Evolutionary conservation across 1,140 invertebrate species (phyloP).

Genomic region (Ceratina australensis): DNA sequence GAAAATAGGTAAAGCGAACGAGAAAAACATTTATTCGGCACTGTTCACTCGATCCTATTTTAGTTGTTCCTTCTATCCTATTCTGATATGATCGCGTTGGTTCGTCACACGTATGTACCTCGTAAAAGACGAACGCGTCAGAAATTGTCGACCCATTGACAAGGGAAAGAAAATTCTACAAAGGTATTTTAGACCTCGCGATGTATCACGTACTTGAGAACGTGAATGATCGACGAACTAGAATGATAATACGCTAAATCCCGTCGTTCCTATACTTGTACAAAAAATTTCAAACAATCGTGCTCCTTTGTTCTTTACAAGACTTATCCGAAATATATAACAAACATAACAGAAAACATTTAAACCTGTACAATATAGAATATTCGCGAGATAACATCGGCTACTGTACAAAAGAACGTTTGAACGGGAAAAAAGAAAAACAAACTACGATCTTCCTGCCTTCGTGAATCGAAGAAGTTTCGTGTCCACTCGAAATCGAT

Average conservation of each 20-base stretch:
- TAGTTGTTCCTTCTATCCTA: constrained; percentile 31
- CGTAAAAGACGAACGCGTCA: constrained; percentile 1
- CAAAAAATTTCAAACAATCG: constrained; percentile 32
- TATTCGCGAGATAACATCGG: constrained; percentile 45
- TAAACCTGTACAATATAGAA: constrained; percentile 52
- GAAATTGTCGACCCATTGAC: background rate
- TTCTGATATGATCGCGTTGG: constrained; percentile 62
- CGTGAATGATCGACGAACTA: constrained; percentile 21
- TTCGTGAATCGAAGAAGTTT: constrained; percentile 7
- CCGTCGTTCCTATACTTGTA: constrained; percentile 18
- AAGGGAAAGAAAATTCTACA: background rate
- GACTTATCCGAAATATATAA: constrained; percentile 51
- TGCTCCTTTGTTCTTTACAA: constrained; percentile 27
- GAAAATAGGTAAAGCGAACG: background rate
- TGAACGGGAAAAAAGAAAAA: constrained; percentile 11
- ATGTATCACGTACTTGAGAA: constrained; percentile 6
- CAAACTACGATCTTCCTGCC: constrained; percentile 9
- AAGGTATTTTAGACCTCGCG: background rate
- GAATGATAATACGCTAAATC: constrained; percentile 15
- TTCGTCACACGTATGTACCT: background rate
- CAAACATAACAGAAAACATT: constrained; percentile 55
- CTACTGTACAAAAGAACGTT: constrained; percentile 39
- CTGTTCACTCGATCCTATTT: constrained; percentile 49
- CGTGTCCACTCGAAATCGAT: constrained; percentile 29
- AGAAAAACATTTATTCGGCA: constrained; percentile 59